phyloP scores from a whole-genome alignment of 2,888 invertebrate species.

The Alsophila aescularia region DNA sequence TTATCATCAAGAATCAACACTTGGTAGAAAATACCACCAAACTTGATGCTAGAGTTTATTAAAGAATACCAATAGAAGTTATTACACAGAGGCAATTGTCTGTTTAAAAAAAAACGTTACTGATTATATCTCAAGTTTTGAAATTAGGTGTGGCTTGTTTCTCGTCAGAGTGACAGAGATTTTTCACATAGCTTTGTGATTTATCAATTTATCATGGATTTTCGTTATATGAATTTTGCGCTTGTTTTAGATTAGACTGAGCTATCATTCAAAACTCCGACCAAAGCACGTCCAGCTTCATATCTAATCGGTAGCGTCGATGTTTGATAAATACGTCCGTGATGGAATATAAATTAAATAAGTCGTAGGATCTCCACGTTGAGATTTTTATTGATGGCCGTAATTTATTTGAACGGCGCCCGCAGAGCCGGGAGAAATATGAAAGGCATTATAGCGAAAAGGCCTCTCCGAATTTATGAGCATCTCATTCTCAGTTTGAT shows the following conservation, averaged over 20 bases:
- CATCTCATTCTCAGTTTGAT: conserved; percentile 78
- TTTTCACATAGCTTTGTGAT: too few species aligned
- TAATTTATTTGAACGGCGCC: conserved; percentile 83
- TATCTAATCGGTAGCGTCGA: conserved; percentile 47
- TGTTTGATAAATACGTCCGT: conserved; percentile 78
- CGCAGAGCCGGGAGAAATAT: conserved; percentile 81
- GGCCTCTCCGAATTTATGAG: conserved; percentile 82
- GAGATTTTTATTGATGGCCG: conserved; percentile 83
- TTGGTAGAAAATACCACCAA: too few species aligned
- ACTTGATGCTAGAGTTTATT: too few species aligned
- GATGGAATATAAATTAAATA: conserved; percentile 84
- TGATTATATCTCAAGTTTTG: too few species aligned
- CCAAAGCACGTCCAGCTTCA: conserved; percentile 38
- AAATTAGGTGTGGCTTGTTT: too few species aligned
- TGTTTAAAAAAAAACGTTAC: too few species aligned
- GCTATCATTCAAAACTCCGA: background rate
- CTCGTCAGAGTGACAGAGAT: too few species aligned
- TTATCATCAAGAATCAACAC: too few species aligned
- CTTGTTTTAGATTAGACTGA: background rate
- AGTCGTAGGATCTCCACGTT: conserved; percentile 77
- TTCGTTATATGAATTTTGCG: too few species aligned
- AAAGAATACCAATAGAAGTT: too few species aligned
- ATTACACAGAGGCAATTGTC: too few species aligned
- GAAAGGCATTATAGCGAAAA: conserved; percentile 83
- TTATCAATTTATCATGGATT: too few species aligned